Evolutionary conservation across 2,797 vertebrate species (phyloP).

Genomic region (Lacerta agilis): DNA sequence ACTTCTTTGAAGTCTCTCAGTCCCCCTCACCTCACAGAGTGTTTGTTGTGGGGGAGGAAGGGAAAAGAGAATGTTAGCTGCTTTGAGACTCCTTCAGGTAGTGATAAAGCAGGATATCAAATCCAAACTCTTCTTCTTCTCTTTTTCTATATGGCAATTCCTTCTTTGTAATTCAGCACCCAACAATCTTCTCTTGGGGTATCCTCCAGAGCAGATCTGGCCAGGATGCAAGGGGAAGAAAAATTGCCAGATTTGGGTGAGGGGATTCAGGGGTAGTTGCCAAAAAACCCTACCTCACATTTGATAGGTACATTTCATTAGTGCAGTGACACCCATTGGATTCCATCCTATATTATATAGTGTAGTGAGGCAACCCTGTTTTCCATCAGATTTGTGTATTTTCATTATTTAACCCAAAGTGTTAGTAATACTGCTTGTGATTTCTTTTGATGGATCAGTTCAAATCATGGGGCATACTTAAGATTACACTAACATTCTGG

Average conservation of each 20-base stretch:
- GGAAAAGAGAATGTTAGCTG: too few relatives aligned
- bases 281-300: background rate
- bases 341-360: background rate
- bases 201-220: too few relatives aligned
- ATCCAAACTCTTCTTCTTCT: too few relatives aligned
- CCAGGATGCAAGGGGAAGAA: too few relatives aligned
- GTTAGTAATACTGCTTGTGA: background rate
- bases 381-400: background rate
- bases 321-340: background rate
- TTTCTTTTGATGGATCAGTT: background rate
- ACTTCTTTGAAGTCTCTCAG: too few relatives aligned
- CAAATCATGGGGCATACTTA: background rate
- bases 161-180: background rate
- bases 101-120: too few relatives aligned
- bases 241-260: background rate
- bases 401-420: constrained; percentile 1
- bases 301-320: background rate
- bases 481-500: background rate
- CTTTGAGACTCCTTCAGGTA: too few relatives aligned
- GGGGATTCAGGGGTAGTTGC: background rate
- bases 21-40: too few relatives aligned
- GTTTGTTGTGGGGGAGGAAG: too few relatives aligned
- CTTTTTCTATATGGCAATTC: too few relatives aligned
- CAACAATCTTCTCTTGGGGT: too few relatives aligned
- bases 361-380: background rate